phyloP scores from a whole-genome alignment of 2,113 vertebrate genomes.

The Fukomys damarensis region DNA sequence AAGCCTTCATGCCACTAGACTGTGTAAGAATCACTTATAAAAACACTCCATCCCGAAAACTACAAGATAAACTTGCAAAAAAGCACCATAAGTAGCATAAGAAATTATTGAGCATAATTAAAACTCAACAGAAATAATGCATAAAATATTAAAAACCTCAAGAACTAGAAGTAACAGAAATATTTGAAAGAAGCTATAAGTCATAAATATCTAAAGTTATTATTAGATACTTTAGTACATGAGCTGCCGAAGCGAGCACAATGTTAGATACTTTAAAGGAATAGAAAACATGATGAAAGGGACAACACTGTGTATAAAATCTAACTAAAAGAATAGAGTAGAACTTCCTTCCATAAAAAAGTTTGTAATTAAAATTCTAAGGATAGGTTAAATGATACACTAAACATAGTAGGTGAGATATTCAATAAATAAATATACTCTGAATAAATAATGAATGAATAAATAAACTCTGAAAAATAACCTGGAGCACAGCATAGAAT shows the following conservation, averaged over 20 bases:
- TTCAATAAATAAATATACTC: neutral
- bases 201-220: neutral
- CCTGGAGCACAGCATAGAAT: neutral
- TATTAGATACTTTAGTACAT: too few species aligned
- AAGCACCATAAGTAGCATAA: neutral
- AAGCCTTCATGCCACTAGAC: neutral
- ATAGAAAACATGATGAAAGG: neutral
- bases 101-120: neutral
- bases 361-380: neutral
- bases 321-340: neutral
- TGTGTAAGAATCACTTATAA: neutral
- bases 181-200: neutral
- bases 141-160: neutral
- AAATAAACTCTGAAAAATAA: neutral
- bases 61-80: neutral
- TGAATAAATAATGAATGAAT: neutral
- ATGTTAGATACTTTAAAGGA: conserved; percentile 39
- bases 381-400: neutral
- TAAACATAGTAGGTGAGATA: neutral
- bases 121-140: neutral
- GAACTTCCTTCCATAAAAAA: neutral
- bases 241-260: too few species aligned
- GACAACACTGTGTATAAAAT: neutral
- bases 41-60: neutral
- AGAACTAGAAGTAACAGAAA: neutral